Evolutionary conservation across 1,140 invertebrate genomes (phyloP), one percentile per base, ranked within the genome.

Genomic region (Platyscapa corneri): DNA sequence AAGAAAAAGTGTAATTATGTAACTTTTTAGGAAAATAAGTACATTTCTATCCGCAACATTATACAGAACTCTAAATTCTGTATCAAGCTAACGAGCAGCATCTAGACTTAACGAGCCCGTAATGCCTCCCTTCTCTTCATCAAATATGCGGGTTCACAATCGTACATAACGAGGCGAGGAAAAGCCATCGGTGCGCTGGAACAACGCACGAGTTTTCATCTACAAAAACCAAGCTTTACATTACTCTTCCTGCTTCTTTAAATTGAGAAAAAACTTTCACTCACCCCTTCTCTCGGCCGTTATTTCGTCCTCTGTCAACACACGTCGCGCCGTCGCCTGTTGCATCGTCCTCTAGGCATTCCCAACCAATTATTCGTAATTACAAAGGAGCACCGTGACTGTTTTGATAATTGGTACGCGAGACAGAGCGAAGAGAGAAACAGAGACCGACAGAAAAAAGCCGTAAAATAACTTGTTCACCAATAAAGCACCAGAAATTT

Each of bases 291-390:
- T 16, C 49, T 53, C 49, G 56, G 27, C 56, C 65, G 30, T 12
- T 18, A 18, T 70, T 34, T 30, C 30, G 82, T 37, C 34, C 70
- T 14, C 32, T 30, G 46, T 53, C 65, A 53, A 72, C 72, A 74
- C 72, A 34, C 84, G 65, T 65, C 77, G 85, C 72, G 34, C 78
- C 85, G 87, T 86, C 83, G 89, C 88, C 88, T 89, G 89, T 91
- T 91, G 88, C 89, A 74, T 70, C 56, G 46, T 70, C 70, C 87
- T 88, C 87, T 83, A 85, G 56, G 87, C 83, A 87, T 89, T 89
- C 89, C 88, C 86, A 83, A 88, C 88, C 90, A 90, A 91, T 91
- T 90, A 91, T 90, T 90, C 88, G 87, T 89, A 90, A 90, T 90
- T 90, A 89, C 88, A 87, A 84, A 23, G 85, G 82, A 86, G 87